Evolutionary conservation across 2,113 vertebrate genomes (phyloP).

Genomic region (Falcunculus frontatus): DNA sequence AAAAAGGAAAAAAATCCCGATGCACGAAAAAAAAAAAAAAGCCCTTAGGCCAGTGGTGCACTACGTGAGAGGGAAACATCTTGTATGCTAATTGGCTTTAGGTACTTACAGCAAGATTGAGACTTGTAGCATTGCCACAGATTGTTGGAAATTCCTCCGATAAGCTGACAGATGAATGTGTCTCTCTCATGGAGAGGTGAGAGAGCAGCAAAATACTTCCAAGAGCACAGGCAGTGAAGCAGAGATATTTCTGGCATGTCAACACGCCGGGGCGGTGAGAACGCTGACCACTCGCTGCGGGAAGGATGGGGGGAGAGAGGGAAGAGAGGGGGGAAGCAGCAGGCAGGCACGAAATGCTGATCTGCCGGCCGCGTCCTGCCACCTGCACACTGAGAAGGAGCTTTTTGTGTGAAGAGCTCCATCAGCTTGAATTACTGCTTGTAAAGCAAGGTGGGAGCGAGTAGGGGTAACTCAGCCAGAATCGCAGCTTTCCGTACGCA

Average conservation of each 20-base stretch:
- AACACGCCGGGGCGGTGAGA: constrained; percentile 12
- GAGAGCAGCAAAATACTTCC: constrained; percentile 46
- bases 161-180: constrained; percentile 58
- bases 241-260: constrained; percentile 56
- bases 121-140: constrained; percentile 23
- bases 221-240: constrained; percentile 1
- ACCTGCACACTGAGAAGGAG: not conserved
- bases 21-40: not conserved
- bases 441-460: not conserved
- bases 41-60: not conserved
- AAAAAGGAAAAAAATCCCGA: not conserved
- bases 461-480: not conserved
- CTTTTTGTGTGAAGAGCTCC: constrained; percentile 3
- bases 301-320: not conserved
- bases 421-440: constrained; percentile 14
- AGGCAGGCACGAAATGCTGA: not conserved
- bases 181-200: constrained; percentile 44
- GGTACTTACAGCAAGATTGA: constrained; percentile 54
- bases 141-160: constrained; percentile 52
- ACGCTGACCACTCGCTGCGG: constrained; percentile 22
- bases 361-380: not conserved
- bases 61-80: constrained; percentile 29
- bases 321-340: not conserved
- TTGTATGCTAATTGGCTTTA: constrained; percentile 58
- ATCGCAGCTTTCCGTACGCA: fast-evolving